Evolutionary conservation across 92 coral and sea anemone genomes (phyloP), one percentile per base, ranked within the genome.

Genomic region (Hydrozoanthus gracilis): DNA sequence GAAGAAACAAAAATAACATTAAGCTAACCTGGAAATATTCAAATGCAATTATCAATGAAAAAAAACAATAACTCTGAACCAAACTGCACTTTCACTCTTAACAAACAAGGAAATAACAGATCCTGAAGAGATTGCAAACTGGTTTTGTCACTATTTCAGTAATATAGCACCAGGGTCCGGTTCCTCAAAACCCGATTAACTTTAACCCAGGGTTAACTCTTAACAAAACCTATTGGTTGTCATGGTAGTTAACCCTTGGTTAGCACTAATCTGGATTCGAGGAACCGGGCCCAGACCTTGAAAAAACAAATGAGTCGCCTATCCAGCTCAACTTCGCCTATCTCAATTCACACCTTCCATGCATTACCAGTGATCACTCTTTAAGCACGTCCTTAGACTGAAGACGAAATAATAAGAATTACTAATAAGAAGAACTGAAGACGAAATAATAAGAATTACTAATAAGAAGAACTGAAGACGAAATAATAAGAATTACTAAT

Each of bases 11-110:
- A 60, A 60, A 60, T 60, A 60, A 60, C 67, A 60, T 60, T 60
- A 60, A 60, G 67, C 67, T 11, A 60, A 60, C 67, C 15, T 60
- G 67, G 67, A 60, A 60, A 60, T 60, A 60, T 60, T 60, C n/a
- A 60, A 60, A 60, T 60, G 67, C 67, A 11, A 60, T 60, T 60
- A 60, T 60, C 67, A 60, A 60, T 18, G n/a, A 60, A 60, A 60
- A 60, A 54, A 60, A 60, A 60, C 67, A 60, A 60, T 10, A 60
- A 60, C 15, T 60, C 67, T 60, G 12, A 60, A 60, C 13, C 67
- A 52, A 52, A 52, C 58, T 52, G 58, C 58, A 52, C 58, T 52
- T 52, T 52, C 58, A 52, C 58, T 52, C 58, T 52, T 52, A 52
- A 52, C 58, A 52, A 52, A 52, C 58, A 52, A 52, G 58, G 58